Percentiles rank a stretch among this genome's conserved stretches.
phyloP scores from a whole-genome alignment of 2,113 vertebrate species.

The Meleagris gallopavo region DNA sequence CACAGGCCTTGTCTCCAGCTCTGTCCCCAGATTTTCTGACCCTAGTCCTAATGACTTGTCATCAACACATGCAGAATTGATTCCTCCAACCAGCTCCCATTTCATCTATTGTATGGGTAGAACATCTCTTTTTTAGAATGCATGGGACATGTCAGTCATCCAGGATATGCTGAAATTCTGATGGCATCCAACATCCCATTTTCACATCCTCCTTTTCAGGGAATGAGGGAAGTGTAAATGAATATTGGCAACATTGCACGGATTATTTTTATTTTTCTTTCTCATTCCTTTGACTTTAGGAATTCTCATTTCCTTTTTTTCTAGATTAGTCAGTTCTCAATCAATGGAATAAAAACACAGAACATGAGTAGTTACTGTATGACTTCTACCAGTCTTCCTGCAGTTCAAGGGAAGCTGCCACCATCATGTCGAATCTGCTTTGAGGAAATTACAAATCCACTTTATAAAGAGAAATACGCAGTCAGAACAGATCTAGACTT shows the following conservation, averaged over 20 bases:
- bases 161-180: not conserved
- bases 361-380: not conserved
- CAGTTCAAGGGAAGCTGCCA: not conserved
- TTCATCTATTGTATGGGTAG: not conserved
- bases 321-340: not conserved
- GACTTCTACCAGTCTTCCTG: not conserved
- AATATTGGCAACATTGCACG: not conserved
- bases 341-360: not conserved
- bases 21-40: accelerated
- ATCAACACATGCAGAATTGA: not conserved
- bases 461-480: not conserved
- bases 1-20: not conserved
- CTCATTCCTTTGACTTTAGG: not conserved
- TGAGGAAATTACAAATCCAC: not conserved
- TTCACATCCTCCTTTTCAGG: not conserved
- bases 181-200: not conserved
- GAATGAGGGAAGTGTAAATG: not conserved
- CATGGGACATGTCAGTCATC: not conserved
- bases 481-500: not conserved
- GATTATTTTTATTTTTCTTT: not conserved
- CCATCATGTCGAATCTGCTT: not conserved
- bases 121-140: not conserved
- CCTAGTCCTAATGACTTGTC: not conserved
- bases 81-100: not conserved
- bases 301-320: slow-evolving; percentile 8